Conservation (phyloP, 1,140 invertebrate genomes). For the Laupala kohalensis region DNA sequence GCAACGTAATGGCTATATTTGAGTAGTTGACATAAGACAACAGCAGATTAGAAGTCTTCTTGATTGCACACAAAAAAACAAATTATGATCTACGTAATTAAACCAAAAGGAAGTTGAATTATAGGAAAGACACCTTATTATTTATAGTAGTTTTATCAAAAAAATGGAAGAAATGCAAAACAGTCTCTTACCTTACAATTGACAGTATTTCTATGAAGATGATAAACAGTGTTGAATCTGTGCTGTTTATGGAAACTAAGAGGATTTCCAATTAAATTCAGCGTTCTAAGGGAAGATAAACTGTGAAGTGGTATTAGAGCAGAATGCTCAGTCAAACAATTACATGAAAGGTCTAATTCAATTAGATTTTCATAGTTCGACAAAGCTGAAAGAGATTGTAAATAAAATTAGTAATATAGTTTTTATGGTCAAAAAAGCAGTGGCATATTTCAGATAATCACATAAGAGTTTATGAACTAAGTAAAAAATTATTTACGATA, state of each 20-base stretch:
- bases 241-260: conserved; percentile 43
- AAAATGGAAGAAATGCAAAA: too few relatives aligned
- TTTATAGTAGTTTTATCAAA: too few relatives aligned
- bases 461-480: neutral
- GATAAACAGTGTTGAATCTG: conserved; percentile 35
- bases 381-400: conserved; percentile 28
- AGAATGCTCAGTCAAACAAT: conserved; percentile 45
- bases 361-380: conserved; percentile 29
- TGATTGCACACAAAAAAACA: too few relatives aligned
- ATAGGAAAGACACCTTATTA: too few relatives aligned
- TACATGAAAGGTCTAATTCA: conserved; percentile 45
- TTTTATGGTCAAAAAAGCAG: neutral
- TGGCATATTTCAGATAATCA: neutral
- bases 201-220: conserved; percentile 39
- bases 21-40: too few relatives aligned
- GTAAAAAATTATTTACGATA: conserved; percentile 1
- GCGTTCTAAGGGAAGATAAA: conserved; percentile 35
- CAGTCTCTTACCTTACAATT: conserved; percentile 32
- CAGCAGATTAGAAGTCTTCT: too few relatives aligned
- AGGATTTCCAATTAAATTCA: conserved; percentile 46
- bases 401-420: neutral
- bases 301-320: conserved; percentile 37
- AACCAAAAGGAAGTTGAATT: too few relatives aligned
- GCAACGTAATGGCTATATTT: too few relatives aligned
- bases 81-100: too few relatives aligned